Evolutionary conservation across 2,888 invertebrate genomes (phyloP).

Genomic region (Eupithecia exiguata): DNA sequence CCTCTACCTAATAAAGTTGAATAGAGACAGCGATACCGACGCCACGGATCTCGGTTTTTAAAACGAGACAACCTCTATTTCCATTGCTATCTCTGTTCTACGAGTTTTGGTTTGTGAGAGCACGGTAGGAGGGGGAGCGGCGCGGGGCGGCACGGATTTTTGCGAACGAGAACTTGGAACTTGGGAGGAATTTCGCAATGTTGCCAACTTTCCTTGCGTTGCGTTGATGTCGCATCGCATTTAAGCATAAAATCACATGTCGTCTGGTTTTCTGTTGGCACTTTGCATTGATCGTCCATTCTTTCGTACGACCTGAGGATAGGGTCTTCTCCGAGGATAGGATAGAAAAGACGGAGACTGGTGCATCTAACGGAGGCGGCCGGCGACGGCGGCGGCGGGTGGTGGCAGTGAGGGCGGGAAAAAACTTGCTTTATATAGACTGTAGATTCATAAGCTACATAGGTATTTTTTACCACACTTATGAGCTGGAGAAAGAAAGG

Average conservation of each 20-base stretch:
- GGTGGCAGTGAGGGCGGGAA: too few species aligned
- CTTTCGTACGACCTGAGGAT: neutral
- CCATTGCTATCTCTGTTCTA: slow-evolving; percentile 48
- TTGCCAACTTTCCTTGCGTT: slow-evolving; percentile 1
- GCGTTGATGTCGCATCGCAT: neutral
- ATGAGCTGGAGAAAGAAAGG: too few species aligned
- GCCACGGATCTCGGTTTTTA: slow-evolving; percentile 47
- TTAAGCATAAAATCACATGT: too few species aligned
- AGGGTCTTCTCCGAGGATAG: neutral
- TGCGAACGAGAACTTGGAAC: neutral
- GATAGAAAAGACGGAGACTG: too few species aligned
- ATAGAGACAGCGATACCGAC: slow-evolving; percentile 61
- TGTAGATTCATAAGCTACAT: too few species aligned
- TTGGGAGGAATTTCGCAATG: slow-evolving; percentile 1
- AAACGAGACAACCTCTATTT: slow-evolving; percentile 39
- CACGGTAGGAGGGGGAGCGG: neutral
- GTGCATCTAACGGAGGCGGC: too few species aligned
- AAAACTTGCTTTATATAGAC: too few species aligned
- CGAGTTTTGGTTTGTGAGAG: slow-evolving; percentile 23
- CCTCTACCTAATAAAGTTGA: slow-evolving; percentile 52
- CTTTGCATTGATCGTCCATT: neutral
- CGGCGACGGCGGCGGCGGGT: too few species aligned
- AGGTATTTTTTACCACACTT: too few species aligned
- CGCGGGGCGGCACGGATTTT: slow-evolving; percentile 17
- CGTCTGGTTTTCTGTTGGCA: neutral